These are phyloP conservation scores for Opisthograptis luteolata DNA, from an alignment of 2,888 invertebrate genomes.

Conservation along the genomic window DNA sequence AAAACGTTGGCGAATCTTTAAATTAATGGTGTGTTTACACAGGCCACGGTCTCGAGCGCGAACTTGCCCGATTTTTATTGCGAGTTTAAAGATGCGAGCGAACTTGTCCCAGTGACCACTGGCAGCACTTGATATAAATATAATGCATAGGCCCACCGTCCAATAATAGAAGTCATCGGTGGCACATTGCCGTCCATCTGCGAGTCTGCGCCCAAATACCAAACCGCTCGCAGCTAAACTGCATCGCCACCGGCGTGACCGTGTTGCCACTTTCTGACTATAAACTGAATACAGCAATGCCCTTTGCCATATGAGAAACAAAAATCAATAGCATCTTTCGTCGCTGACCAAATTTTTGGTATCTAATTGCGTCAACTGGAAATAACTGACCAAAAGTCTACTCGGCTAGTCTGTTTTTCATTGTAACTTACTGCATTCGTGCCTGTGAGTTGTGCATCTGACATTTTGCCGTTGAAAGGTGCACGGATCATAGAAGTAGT, in stretches of 20 bases:
- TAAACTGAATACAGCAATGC: slow-evolving; percentile 38
- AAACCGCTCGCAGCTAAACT: slow-evolving; percentile 23
- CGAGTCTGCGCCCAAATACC: slow-evolving; percentile 48
- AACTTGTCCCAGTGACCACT: slow-evolving; percentile 81
- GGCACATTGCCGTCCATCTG: slow-evolving; percentile 54
- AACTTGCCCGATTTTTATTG: slow-evolving; percentile 79
- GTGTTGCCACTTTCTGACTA: slow-evolving; percentile 38
- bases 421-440: slow-evolving; percentile 30
- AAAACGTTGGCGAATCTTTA: slow-evolving; percentile 41
- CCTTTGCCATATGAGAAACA: slow-evolving; percentile 46
- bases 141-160: slow-evolving; percentile 61
- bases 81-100: slow-evolving; percentile 74
- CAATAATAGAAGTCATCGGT: slow-evolving; percentile 61
- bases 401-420: slow-evolving; percentile 35
- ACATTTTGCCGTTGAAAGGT: slow-evolving; percentile 77
- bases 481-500: slow-evolving; percentile 77
- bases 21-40: slow-evolving; percentile 51
- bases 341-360: slow-evolving; percentile 1
- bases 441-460: slow-evolving; percentile 61
- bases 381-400: slow-evolving; percentile 21
- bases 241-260: no score
- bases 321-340: slow-evolving; percentile 32
- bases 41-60: slow-evolving; percentile 71
- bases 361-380: slow-evolving; percentile 1
- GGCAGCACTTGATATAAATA: slow-evolving; percentile 71